phyloP scores from a whole-genome alignment of 2,888 invertebrate species.

The Acanthosepion esculentum region DNA sequence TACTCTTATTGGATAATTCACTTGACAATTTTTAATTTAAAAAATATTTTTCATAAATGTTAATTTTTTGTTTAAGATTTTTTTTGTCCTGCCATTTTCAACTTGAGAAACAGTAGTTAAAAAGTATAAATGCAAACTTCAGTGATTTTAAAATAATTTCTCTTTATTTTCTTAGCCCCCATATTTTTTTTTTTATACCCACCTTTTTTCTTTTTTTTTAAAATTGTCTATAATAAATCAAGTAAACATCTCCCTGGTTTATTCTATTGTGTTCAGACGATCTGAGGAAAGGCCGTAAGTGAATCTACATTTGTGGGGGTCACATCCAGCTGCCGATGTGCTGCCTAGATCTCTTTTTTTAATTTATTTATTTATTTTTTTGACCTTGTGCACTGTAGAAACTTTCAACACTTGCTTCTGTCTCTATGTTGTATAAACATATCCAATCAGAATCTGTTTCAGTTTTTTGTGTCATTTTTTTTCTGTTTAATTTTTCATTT shows the following conservation, averaged over 20 bases:
- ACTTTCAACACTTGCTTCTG: constrained; percentile 2
- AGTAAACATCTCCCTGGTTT: constrained; percentile 42
- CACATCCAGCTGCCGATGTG: not conserved
- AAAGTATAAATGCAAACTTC: not conserved
- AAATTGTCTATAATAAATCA: not conserved
- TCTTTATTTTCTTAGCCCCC: not conserved
- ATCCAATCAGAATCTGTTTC: not conserved
- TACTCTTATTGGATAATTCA: no score
- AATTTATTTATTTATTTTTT: no score
- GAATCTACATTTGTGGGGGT: constrained; percentile 44
- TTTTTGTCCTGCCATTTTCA: not conserved
- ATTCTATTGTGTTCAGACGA: constrained; percentile 51
- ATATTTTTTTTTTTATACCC: not conserved
- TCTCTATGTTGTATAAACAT: not conserved
- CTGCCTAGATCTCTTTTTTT: constrained; percentile 2
- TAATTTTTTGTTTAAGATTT: not conserved
- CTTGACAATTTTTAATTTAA: not conserved
- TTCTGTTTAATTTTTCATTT: no score
- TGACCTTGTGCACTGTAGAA: constrained; percentile 38
- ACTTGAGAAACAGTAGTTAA: not conserved
- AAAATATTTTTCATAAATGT: no score
- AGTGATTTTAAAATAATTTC: not conserved
- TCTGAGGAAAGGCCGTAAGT: constrained; percentile 51
- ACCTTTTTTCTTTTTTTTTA: not conserved
- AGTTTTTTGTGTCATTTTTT: not conserved